Evolutionary conservation across 2,888 invertebrate species (phyloP).

Genomic region (Dolomedes plantarius): DNA sequence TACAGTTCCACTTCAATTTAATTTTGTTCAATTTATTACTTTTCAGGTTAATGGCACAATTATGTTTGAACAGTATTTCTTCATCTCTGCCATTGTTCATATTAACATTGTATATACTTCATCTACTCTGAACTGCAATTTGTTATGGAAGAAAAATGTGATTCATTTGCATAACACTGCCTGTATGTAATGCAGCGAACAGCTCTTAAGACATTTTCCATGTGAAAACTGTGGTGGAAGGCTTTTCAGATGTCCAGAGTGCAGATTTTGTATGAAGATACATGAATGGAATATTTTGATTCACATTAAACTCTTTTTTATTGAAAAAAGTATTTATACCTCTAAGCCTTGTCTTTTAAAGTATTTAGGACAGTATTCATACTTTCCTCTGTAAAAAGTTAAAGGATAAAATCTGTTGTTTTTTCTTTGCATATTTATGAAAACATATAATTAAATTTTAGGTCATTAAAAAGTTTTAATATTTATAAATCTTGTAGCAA

Average conservation of each 20-base stretch:
- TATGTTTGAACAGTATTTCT: constrained; percentile 1
- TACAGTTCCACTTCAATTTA: neutral
- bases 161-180: neutral
- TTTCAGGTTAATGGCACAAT: neutral
- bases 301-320: neutral
- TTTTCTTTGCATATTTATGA: too few relatives aligned
- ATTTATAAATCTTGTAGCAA: too few relatives aligned
- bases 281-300: neutral
- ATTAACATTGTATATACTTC: neutral
- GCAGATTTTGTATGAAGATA: neutral
- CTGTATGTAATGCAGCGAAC: neutral
- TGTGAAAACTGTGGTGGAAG: neutral
- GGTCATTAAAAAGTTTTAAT: too few relatives aligned
- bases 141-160: neutral
- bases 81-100: constrained; percentile 2
- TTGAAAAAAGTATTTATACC: neutral
- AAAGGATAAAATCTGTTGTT: too few relatives aligned
- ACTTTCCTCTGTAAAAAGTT: neutral
- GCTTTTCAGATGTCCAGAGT: neutral
- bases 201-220: too few relatives aligned
- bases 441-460: too few relatives aligned
- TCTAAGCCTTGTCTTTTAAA: neutral
- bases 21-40: neutral
- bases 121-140: neutral
- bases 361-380: neutral